A percentile compares a stretch with the other conserved stretches of the same genome.
These are phyloP conservation scores for Biston stratarius DNA, from an alignment of 2,888 invertebrate genomes.

Conservation along the genomic window DNA sequence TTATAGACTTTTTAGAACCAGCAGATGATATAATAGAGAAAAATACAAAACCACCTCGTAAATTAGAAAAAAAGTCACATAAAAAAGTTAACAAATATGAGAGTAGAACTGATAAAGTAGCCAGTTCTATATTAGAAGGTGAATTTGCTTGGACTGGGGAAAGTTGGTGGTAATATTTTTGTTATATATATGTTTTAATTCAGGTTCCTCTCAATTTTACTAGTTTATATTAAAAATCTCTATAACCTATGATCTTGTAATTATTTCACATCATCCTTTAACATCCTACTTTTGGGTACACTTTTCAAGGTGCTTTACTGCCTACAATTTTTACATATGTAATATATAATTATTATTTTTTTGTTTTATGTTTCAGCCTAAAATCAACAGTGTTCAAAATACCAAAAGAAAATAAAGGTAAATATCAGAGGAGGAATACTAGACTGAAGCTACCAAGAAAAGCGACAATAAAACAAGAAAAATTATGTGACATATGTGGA, in stretches of 20 bases:
- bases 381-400: conserved; percentile 48
- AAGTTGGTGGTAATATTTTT: conserved; percentile 74
- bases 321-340: too few species aligned
- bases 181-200: neutral
- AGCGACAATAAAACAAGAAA: conserved; percentile 43
- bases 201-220: neutral
- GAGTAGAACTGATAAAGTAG: conserved; percentile 63
- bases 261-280: too few species aligned
- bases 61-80: conserved; percentile 38
- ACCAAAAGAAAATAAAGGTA: conserved; percentile 39
- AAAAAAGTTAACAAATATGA: conserved; percentile 44
- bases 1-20: conserved; percentile 51
- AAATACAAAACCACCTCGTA: conserved; percentile 31
- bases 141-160: conserved; percentile 75
- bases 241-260: neutral
- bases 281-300: too few species aligned
- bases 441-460: conserved; percentile 24
- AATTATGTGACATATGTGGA: conserved; percentile 76
- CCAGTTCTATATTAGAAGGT: conserved; percentile 75
- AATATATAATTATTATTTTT: too few species aligned
- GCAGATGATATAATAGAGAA: conserved; percentile 41
- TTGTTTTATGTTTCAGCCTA: conserved; percentile 57
- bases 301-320: too few species aligned
- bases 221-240: neutral
- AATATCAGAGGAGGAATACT: conserved; percentile 37